Conservation (phyloP, 2,797 vertebrate genomes). For the Myripristis murdjan region DNA sequence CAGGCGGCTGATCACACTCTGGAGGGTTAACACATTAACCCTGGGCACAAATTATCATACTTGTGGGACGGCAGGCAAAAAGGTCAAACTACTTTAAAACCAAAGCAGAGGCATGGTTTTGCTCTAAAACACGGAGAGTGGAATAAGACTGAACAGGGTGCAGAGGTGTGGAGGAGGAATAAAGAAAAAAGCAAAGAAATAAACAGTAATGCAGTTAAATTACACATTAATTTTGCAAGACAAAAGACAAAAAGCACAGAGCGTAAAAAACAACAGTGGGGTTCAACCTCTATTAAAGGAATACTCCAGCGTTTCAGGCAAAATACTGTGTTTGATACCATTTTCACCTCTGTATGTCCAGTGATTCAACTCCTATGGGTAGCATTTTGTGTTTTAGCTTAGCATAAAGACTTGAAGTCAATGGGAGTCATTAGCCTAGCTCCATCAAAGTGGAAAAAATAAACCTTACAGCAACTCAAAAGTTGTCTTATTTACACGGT, state of each 20-base stretch:
- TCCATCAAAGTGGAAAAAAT: no score
- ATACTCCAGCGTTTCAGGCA: no score
- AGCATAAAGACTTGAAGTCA: no score
- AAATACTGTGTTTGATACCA: no score
- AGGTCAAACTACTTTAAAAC: conserved; percentile 46
- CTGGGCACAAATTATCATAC: not conserved
- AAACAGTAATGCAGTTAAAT: conserved; percentile 34
- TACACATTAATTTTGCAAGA: conserved; percentile 22
- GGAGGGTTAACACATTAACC: not conserved
- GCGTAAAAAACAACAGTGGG: conserved; percentile 13
- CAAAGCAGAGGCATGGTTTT: conserved; percentile 47
- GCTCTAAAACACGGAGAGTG: conserved; percentile 30
- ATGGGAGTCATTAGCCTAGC: no score
- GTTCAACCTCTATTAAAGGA: conserved; percentile 30
- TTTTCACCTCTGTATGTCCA: no score
- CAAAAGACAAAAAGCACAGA: conserved; percentile 26
- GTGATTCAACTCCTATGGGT: no score
- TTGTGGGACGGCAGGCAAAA: conserved; percentile 25
- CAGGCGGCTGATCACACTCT: not conserved
- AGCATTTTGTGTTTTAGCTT: no score
- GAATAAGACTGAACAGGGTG: conserved; percentile 28
- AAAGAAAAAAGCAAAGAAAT: not conserved
- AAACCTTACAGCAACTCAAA: no score
- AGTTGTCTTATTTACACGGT: no score
- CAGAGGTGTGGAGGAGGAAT: conserved; percentile 29